Evolutionary conservation across 2,113 vertebrate genomes (phyloP), one percentile per base, ranked within the genome.

Genomic region (Illadopsis cleaveri): DNA sequence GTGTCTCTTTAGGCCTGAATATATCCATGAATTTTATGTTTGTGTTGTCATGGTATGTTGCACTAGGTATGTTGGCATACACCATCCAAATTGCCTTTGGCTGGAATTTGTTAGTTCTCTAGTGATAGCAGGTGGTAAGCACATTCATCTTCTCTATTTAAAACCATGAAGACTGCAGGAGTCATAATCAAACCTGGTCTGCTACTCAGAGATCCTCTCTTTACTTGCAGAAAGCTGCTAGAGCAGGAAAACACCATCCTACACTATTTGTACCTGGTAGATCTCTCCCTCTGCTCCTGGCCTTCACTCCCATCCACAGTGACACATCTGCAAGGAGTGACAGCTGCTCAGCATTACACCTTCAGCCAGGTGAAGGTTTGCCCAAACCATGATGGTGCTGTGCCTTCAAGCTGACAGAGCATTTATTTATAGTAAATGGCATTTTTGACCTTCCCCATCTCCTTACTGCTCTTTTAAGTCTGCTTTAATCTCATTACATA

Each of bases 401-500:
- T 64, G 37, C n/a, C 25, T 91, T 81, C 44, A 33, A 61, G 58
- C 27, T 75, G 24, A 38, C 56, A 45, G 45, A 77, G 47, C 50
- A 27, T 85, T 79, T 89, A 84, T 93, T 96, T 94, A 84, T 81
- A 71, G 77, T 62, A 53, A 81, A 71, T n/a, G 56, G 60, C 65
- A 93, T 76, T 89, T 94, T 94, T 95, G 48, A 94, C 86, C 86
- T 96, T 94, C 83, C 70, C 88, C 53, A 79, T 89, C 93, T 89
- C 70, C 86, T 94, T 91, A 76, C 57, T 89, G 64, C 40, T 96
- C 91, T 82, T 94, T 89, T 93, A 96, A 96, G 48, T 85, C 94
- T 87, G 31, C 60, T 92, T 92, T 87, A 95, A 96, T 96, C 94
- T 96, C 83, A 94, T 96, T 95, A 85, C 73, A 61, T 72, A 95